Evolutionary conservation across 2,797 vertebrate species (phyloP), one percentile per base, ranked within the genome.

Genomic region (Podarcis siculus): DNA sequence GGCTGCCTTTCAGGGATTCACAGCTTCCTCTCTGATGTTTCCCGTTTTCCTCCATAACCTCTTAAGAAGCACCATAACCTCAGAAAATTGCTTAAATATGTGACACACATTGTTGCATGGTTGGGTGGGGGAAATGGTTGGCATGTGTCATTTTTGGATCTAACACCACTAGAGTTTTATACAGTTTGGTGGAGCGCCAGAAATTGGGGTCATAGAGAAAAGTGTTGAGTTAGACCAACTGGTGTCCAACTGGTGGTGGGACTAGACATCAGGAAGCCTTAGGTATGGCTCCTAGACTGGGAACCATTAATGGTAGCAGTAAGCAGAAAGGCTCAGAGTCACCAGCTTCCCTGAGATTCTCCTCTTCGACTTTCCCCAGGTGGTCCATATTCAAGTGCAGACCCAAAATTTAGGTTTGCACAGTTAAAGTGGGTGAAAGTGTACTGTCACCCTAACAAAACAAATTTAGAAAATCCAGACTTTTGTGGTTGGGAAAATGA

Each of bases 221-320:
- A 67, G 30, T 35, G 35, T 27, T 17, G 76, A 49, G 49, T 25
- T 10, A 55, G 49, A 15, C 49, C 4, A 42, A 4, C 9, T 55
- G 49, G 3, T 82, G 80, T 27, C 61, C 27, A 13, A 27, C 4
- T 49, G 42, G 92, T 89, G 93, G 89, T 89, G 89, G 83, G 45
- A 42, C 86, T 1, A 91, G 91, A 90, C 86, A 49, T 23, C 19
- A 32, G 32, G 45, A 67, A 25, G 15, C 10, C 17, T 32, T 32
- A 73, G 10, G 32, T 30, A 67, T 67, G 39, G 58, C 8, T 84
- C 15, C n/a, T 37, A 13, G 61, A 39, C 49, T 32, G 77, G 77
- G 32, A 32, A 73, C 17, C 32, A 73, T 21, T 21, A 73, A 12
- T 79, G 5, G 10, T 79, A 79, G 45, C 15, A 32, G 17, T 58